Evolutionary conservation across 2,113 vertebrate species (phyloP), one percentile per base, ranked within the genome.

Genomic region (Ceuthmochares aereus): DNA sequence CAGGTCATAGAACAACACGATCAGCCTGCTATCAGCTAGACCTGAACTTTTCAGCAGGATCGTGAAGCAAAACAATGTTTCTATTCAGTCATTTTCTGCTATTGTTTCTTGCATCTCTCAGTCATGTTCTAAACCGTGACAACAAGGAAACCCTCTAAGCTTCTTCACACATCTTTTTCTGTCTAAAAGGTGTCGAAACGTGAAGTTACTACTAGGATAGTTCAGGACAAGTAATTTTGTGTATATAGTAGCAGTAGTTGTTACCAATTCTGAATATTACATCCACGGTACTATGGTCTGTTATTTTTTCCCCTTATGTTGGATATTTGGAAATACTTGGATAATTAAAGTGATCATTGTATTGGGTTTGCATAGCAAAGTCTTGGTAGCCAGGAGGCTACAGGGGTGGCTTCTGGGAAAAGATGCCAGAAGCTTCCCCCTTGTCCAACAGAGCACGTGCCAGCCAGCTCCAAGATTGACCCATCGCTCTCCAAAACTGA

Each of bases 71-170:
- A 96, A 37, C 42, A 42, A 21, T 32, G 14, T 94, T 96, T 93
- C 26, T 63, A 82, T 95, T 95, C 75, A 91, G 26, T 47, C 47
- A 81, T 97, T 97, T 95, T 69, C 81, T 90, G 75, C 96, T 93
- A 26, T 95, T 96, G 77, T 80, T 90, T 95, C 91, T 40, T 93
- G 86, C 89, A 76, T 95, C 84, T 66, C 92, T 93, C 70, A 85
- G 81, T 69, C 42, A 29, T 36, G 54, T 84, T 93, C 88, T 96
- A 88, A 92, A 40, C 54, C 45, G 43, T 34, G 75, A 69, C 49
- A 92, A 95, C 87, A 88, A 85, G 60, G 54, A 88, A 67, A 90
- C 14, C 32, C 58, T 59, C 76, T 54, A 89, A 92, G 42, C 21
- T 34, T 20, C 69, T 87, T 94, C 84, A 83, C 70, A 58, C 42